Conservation (phyloP, 2,888 invertebrate species). For the Phyllotreta striolata region DNA sequence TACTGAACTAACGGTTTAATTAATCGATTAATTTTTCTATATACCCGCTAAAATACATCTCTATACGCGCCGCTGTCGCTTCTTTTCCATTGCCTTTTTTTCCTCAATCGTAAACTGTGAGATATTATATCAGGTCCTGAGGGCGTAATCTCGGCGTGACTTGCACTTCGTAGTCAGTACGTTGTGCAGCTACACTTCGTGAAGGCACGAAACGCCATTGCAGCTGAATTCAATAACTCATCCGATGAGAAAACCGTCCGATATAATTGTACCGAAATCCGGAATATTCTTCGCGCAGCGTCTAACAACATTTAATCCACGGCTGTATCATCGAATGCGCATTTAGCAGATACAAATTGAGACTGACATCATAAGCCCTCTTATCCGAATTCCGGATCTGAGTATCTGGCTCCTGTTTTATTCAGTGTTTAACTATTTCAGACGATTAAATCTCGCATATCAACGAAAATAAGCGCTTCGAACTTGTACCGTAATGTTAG, state of each 20-base stretch:
- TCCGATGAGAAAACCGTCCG: constrained; percentile 21
- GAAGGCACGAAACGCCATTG: constrained; percentile 36
- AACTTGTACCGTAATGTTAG: constrained; percentile 19
- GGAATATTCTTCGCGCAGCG: too few species aligned
- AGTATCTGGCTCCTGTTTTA: constrained; percentile 18
- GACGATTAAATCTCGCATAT: constrained; percentile 15
- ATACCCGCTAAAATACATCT: too few species aligned
- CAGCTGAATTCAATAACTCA: constrained; percentile 34
- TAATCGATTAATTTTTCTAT: background rate
- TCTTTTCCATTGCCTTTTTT: background rate
- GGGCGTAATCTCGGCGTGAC: constrained; percentile 41
- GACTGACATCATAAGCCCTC: constrained; percentile 2
- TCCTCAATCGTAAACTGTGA: constrained; percentile 30
- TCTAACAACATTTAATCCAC: too few species aligned
- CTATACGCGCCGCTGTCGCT: too few species aligned
- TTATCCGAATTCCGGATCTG: constrained; percentile 11
- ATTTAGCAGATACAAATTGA: background rate
- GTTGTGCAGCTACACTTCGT: constrained; percentile 29
- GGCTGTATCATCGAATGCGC: too few species aligned
- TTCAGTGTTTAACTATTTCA: constrained; percentile 10
- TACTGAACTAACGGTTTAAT: too few species aligned
- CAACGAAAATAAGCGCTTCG: constrained; percentile 15
- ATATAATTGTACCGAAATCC: constrained; percentile 26
- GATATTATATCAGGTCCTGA: constrained; percentile 36
- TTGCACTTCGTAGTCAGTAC: constrained; percentile 33